Evolutionary conservation across 2,797 vertebrate genomes (phyloP).

Genomic region (Parambassis ranga): DNA sequence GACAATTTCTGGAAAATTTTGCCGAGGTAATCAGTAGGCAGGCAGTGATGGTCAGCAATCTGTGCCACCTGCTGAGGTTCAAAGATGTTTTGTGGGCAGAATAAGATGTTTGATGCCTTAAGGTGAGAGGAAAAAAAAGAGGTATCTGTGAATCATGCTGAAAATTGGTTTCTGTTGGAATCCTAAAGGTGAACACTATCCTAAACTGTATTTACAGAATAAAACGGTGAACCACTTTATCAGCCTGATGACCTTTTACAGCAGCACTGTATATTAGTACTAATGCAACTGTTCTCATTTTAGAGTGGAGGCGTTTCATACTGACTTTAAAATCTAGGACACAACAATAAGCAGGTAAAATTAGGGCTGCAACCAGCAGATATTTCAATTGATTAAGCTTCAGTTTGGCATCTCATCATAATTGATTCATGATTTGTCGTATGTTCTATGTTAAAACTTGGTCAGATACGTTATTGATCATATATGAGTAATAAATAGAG

Average conservation of each 20-base stretch:
- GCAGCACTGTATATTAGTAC: not conserved
- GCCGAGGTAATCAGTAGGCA: constrained; percentile 59
- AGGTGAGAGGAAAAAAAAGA: constrained; percentile 23
- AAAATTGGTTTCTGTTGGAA: constrained; percentile 49
- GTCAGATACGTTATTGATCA: too few species aligned
- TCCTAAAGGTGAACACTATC: constrained; percentile 45
- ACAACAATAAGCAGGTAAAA: not conserved
- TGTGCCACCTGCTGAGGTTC: constrained; percentile 55
- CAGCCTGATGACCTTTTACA: constrained; percentile 21
- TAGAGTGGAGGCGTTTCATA: not conserved
- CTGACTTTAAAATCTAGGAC: not conserved
- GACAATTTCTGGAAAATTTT: constrained; percentile 58
- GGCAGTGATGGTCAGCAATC: constrained; percentile 66
- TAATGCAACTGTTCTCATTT: not conserved
- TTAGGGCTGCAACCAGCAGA: not conserved
- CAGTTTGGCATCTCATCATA: not conserved
- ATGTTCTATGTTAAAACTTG: too few species aligned
- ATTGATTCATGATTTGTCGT: not conserved
- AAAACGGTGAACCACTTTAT: constrained; percentile 26
- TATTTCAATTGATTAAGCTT: not conserved
- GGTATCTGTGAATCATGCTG: constrained; percentile 48
- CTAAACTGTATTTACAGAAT: constrained; percentile 26
- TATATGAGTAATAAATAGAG: too few species aligned
- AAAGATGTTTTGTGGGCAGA: constrained; percentile 49
- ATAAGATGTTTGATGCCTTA: constrained; percentile 37